Base-by-base conservation (phyloP, 2,797 vertebrate genomes). In the Sparus aurata region DNA sequence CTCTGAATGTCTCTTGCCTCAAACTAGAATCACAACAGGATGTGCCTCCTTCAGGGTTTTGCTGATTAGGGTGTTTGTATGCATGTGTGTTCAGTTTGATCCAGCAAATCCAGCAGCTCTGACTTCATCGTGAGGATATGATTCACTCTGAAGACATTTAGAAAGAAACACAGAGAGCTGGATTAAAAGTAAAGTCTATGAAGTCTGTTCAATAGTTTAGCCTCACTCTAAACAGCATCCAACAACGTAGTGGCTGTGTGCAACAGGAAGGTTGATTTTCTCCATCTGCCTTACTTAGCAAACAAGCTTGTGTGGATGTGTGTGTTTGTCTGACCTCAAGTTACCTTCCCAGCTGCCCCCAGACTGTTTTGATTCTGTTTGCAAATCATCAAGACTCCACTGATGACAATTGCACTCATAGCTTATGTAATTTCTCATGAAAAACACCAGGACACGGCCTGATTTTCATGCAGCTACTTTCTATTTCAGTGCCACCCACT, bases 11-110 rank as follows among this genome's bases (percentile, higher is more conserved):
- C 17, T 63, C 53, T 65, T 46, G 43, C 5, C 18, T 61, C 34
- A 62, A 74, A 50, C 52, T 73, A 20, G 71, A 89, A 76, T 83
- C 76, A 66, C 75, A 87, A 90, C 90, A 93, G 92, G 92, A 93
- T 87, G 84, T 84, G 41, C 69, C 73, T 85, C 73, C 66, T 83
- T 66, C 52, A 76, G 67, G 68, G 60, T 85, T 93, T 68, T 91
- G 92, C 91, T 93, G 89, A 92, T 87, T 64, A 23, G 38, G 23
- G 47, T 75, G 34, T 87, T 73, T 84, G 27, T 71, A 22, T 12
- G 50, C 30, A 59, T 74, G 55, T 27, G 68, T 72, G 65, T 84
- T 38, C 64, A 49, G 59, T 67, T 75, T 50, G 41, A 63, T 82
- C 59, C 74, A 66, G 65, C 65, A 60, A 62, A 63, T 80, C 59